Conservation (phyloP, 2,888 invertebrate genomes). For the Pheosia tremula region DNA sequence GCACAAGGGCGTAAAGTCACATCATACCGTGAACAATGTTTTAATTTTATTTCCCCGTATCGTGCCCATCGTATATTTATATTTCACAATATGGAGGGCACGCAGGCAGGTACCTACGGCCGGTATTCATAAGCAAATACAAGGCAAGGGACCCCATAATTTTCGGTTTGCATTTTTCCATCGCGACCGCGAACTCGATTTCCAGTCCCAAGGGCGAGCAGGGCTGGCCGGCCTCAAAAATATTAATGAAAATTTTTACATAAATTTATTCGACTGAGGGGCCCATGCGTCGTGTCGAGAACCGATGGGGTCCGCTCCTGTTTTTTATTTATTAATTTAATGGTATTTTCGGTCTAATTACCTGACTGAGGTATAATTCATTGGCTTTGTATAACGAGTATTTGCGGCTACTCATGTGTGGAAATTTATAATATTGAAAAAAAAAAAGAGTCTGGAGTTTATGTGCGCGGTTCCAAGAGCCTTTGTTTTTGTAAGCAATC, state of each 20-base stretch:
- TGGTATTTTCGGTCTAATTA: constrained; percentile 84
- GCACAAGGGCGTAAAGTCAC: not conserved
- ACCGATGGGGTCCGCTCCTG: constrained; percentile 74
- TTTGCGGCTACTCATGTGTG: constrained; percentile 66
- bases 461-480: not conserved
- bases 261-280: constrained; percentile 84
- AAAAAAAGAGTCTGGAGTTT: constrained; percentile 15
- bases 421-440: constrained; percentile 44
- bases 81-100: constrained; percentile 58
- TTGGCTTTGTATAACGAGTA: constrained; percentile 70
- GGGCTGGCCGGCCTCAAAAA: constrained; percentile 81
- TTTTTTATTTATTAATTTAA: constrained; percentile 85
- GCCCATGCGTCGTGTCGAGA: constrained; percentile 70
- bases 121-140: constrained; percentile 84
- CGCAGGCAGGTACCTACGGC: constrained; percentile 59
- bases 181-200: constrained; percentile 84
- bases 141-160: constrained; percentile 82
- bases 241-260: constrained; percentile 85
- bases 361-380: constrained; percentile 83
- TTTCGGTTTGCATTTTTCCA: constrained; percentile 85
- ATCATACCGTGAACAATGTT: constrained; percentile 47
- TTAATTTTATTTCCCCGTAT: constrained; percentile 74
- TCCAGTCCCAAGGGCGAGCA: constrained; percentile 79
- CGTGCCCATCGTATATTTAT: constrained; percentile 64
- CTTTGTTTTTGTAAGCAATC: not conserved